phyloP scores from a whole-genome alignment of 2,113 vertebrate genomes.

The Nothobranchius kuhntae region DNA sequence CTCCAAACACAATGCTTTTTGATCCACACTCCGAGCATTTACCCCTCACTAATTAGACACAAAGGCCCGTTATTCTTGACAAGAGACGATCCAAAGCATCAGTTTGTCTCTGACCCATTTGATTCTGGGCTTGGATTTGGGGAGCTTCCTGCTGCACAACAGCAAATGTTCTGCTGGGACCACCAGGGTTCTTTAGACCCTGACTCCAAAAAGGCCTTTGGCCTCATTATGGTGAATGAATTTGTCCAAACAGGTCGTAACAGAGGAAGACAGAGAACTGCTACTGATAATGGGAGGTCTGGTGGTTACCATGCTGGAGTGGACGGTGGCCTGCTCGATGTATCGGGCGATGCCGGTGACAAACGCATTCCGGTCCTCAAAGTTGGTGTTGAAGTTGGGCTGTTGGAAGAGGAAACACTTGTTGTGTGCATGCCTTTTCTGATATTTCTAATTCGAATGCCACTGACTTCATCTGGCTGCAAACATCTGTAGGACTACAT shows the following conservation, averaged over 20 bases:
- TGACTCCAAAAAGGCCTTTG: conserved; percentile 2
- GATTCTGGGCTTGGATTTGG: conserved; percentile 7
- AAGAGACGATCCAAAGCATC: conserved; percentile 7
- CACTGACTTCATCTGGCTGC: no score
- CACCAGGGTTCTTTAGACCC: not conserved
- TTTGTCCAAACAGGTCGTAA: not conserved
- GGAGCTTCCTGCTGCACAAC: conserved; percentile 10
- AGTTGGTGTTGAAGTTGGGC: conserved; percentile 99
- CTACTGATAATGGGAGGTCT: not conserved
- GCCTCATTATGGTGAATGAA: conserved; percentile 18
- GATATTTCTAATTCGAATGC: no score
- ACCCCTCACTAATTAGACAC: conserved; percentile 66
- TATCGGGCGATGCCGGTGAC: conserved; percentile 98
- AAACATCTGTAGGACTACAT: no score
- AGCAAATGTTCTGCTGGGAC: conserved; percentile 16
- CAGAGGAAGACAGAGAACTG: not conserved
- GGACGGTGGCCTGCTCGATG: conserved; percentile 97
- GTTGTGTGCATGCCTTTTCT: not conserved
- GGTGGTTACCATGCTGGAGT: conserved; percentile 92
- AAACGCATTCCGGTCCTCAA: conserved; percentile 98
- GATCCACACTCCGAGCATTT: conserved; percentile 43
- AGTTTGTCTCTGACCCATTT: conserved; percentile 32
- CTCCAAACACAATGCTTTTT: conserved; percentile 57
- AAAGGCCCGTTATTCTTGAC: conserved; percentile 45
- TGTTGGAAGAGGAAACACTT: conserved; percentile 59